Percentiles rank a stretch among this genome's conserved stretches.
Conservation (phyloP, 2,797 vertebrate species). For the Anguilla obscura region DNA sequence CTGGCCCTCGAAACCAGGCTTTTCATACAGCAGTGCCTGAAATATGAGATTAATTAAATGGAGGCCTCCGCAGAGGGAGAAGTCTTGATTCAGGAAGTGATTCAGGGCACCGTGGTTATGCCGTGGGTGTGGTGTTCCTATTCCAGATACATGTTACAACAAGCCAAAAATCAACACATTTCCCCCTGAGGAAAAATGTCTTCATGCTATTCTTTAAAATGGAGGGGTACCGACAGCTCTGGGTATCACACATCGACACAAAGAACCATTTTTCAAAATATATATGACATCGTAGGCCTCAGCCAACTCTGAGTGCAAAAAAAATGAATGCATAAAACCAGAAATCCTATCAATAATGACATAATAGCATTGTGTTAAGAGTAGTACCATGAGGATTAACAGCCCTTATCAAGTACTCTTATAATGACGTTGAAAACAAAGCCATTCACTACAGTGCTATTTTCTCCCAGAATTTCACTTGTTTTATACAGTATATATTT, state of each 20-base stretch:
- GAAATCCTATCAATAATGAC: not conserved
- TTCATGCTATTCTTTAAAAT: not conserved
- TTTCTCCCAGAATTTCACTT: not conserved
- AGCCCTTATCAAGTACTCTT: not conserved
- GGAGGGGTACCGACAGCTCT: not conserved
- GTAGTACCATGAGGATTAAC: not conserved
- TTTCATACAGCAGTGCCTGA: slow-evolving; percentile 84
- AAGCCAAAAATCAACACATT: not conserved
- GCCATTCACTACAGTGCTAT: not conserved
- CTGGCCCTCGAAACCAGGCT: slow-evolving; percentile 82
- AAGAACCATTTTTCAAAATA: not conserved
- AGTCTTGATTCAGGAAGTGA: not conserved
- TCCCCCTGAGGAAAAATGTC: not conserved
- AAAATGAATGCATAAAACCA: not conserved
- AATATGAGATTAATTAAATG: not conserved
- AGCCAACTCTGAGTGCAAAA: not conserved
- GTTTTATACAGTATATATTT: not conserved
- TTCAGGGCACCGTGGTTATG: not conserved
- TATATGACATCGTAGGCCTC: not conserved
- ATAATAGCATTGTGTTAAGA: not conserved
- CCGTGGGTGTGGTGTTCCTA: not conserved
- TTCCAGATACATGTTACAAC: not conserved
- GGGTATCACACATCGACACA: not conserved
- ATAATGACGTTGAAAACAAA: not conserved
- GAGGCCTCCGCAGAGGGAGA: not conserved